Conservation (phyloP, 2,888 invertebrate species). For the Endomychus coccineus region DNA sequence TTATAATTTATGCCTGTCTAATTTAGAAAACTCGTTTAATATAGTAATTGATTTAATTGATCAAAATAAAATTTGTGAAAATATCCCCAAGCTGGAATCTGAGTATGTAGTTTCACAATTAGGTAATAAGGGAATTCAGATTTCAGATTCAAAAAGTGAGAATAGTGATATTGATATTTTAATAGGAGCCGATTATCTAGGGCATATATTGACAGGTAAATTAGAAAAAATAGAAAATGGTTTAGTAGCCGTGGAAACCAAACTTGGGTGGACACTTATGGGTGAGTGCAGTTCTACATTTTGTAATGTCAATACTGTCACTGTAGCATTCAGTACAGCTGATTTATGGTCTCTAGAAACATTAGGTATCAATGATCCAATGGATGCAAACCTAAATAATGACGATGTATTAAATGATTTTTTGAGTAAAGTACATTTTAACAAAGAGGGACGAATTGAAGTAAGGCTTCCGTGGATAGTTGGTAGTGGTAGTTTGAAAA, state of each 20-base stretch:
- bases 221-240: conserved; percentile 21
- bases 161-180: not conserved
- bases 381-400: too few relatives aligned
- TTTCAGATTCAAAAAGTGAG: not conserved
- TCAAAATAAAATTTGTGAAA: too few relatives aligned
- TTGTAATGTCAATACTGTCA: too few relatives aligned
- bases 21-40: too few relatives aligned
- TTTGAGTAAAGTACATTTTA: conserved; percentile 24
- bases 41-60: too few relatives aligned
- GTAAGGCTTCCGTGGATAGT: too few relatives aligned
- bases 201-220: not conserved
- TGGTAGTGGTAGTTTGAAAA: conserved; percentile 25
- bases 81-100: too few relatives aligned
- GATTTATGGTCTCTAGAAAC: conserved; percentile 31
- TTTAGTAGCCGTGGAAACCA: conserved; percentile 25
- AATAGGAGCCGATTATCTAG: not conserved
- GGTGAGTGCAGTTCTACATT: conserved; percentile 21
- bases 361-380: conserved; percentile 30
- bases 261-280: conserved; percentile 28
- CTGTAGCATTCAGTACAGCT: too few relatives aligned
- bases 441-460: conserved; percentile 29
- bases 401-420: too few relatives aligned
- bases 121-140: too few relatives aligned
- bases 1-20: too few relatives aligned
- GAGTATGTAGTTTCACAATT: too few relatives aligned